A percentile compares a stretch with the other conserved stretches of the same genome.
These are phyloP conservation scores for Yasuhikotakia modesta DNA, from an alignment of 2,797 vertebrate species.

Conservation along the genomic window DNA sequence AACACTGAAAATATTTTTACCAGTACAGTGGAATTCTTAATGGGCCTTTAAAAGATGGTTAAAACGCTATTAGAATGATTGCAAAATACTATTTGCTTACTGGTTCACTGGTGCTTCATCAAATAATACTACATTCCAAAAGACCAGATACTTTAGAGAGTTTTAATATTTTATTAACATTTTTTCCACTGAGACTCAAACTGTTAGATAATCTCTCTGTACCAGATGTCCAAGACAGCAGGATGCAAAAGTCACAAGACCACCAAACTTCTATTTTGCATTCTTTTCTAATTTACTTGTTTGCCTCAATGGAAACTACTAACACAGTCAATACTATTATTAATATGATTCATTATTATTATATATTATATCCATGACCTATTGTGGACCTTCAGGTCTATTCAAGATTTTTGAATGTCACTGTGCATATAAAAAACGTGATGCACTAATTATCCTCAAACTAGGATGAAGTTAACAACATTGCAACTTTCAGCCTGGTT, in stretches of 20 bases:
- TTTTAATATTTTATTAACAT: not conserved
- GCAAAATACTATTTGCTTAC: slow-evolving; percentile 3
- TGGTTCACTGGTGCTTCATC: not conserved
- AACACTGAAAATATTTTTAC: slow-evolving; percentile 17
- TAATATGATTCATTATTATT: no score
- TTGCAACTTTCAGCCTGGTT: no score
- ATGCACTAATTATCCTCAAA: no score
- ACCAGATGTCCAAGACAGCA: not conserved
- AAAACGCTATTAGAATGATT: slow-evolving; percentile 6
- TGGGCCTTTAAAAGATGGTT: slow-evolving; percentile 31
- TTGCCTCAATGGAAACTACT: no score
- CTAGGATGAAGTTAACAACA: no score
- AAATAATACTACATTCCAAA: not conserved
- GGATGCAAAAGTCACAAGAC: not conserved
- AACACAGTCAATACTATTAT: no score
- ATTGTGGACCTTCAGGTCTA: no score
- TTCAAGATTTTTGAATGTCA: no score
- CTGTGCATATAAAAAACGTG: no score
- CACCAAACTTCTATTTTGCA: not conserved
- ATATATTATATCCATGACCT: no score
- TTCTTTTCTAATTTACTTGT: no score
- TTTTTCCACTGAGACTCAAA: not conserved
- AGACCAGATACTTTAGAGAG: not conserved
- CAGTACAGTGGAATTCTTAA: slow-evolving; percentile 33
- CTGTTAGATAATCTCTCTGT: not conserved